A percentile compares a stretch with the other conserved stretches of the same genome.
Evolutionary conservation across 2,113 vertebrate genomes (phyloP).

Genomic region (Pleuronectes platessa): DNA sequence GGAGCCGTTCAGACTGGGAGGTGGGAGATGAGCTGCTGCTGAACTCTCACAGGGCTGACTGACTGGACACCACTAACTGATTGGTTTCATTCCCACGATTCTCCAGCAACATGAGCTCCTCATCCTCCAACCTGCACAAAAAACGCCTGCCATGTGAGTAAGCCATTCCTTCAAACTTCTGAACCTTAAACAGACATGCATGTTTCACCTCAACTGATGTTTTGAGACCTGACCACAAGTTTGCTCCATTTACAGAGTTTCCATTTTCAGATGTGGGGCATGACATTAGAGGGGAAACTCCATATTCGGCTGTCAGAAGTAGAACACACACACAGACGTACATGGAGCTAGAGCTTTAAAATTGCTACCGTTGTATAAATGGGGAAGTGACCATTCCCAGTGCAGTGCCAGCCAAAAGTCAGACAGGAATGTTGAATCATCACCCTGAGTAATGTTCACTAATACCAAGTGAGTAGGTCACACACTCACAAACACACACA

Average conservation of each 20-base stretch:
- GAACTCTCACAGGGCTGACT: constrained; percentile 40
- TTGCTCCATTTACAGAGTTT: constrained; percentile 1
- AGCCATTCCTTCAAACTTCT: not conserved
- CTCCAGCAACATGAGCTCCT: constrained; percentile 78
- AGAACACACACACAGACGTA: constrained; percentile 2
- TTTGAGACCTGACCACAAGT: not conserved
- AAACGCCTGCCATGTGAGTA: constrained; percentile 79
- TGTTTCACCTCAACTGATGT: not conserved
- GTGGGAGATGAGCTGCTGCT: constrained; percentile 60
- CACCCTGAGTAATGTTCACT: constrained; percentile 63
- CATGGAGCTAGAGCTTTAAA: constrained; percentile 16
- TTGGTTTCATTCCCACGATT: constrained; percentile 25
- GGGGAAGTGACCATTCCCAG: constrained; percentile 37
- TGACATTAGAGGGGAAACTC: constrained; percentile 24
- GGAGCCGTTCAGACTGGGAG: constrained; percentile 28
- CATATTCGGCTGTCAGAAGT: constrained; percentile 50
- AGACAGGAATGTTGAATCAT: constrained; percentile 74
- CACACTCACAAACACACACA: not conserved
- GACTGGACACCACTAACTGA: constrained; percentile 12
- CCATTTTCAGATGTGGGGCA: constrained; percentile 21
- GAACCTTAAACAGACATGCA: not conserved
- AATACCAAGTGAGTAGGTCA: constrained; percentile 58
- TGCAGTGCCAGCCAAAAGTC: constrained; percentile 46
- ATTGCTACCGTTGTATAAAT: constrained; percentile 46
- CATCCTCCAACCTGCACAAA: constrained; percentile 74